A percentile compares a stretch with the other conserved stretches of the same genome.
Conservation (phyloP, 2,113 vertebrate genomes). For the Riparia riparia region DNA sequence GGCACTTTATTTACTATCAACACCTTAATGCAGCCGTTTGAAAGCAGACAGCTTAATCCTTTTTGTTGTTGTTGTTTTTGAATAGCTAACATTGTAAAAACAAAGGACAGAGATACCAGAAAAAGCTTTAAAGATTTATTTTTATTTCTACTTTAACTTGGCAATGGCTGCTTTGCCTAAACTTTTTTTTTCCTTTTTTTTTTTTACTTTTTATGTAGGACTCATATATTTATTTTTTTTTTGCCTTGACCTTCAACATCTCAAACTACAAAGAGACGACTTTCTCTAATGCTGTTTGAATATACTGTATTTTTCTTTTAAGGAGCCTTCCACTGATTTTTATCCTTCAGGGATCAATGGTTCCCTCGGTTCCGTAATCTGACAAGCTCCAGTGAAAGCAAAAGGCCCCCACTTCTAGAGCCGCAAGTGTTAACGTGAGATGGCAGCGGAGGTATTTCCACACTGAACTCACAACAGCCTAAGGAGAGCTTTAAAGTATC, state of each 20-base stretch:
- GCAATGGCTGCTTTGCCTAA: slow-evolving; percentile 1
- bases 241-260: slow-evolving; percentile 62
- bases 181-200: not conserved
- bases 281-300: slow-evolving; percentile 63
- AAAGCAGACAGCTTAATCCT: not conserved
- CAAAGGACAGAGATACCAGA: not conserved
- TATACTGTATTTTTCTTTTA: slow-evolving; percentile 65
- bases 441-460: slow-evolving; percentile 29
- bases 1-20: not conserved
- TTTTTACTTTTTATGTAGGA: not conserved
- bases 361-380: slow-evolving; percentile 68
- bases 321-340: slow-evolving; percentile 70
- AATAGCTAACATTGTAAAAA: slow-evolving; percentile 14
- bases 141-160: slow-evolving; percentile 23
- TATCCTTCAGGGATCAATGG: slow-evolving; percentile 69
- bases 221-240: not conserved
- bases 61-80: not conserved
- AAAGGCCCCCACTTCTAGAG: slow-evolving; percentile 22
- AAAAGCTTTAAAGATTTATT: not conserved
- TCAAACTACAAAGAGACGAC: slow-evolving; percentile 67
- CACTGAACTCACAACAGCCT: slow-evolving; percentile 49
- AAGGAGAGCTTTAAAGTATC: slow-evolving; percentile 60
- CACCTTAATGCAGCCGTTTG: not conserved
- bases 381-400: slow-evolving; percentile 60
- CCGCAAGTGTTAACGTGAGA: slow-evolving; percentile 22